Evolutionary conservation across 2,113 vertebrate genomes (phyloP), one percentile per base, ranked within the genome.

Genomic region (Zootoca vivipara): DNA sequence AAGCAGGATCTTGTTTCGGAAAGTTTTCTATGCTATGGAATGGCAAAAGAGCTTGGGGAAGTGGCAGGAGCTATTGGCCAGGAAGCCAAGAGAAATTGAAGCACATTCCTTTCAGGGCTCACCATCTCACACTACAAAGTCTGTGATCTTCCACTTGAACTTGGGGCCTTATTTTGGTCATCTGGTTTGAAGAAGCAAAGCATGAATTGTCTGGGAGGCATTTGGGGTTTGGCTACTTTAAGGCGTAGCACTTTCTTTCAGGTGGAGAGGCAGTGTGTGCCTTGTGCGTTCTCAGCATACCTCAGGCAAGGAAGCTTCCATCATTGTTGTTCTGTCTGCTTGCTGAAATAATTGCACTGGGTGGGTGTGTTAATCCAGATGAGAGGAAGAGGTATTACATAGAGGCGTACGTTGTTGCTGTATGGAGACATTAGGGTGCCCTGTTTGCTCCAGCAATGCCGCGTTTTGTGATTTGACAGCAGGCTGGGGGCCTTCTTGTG

Each of bases 301-400:
- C 87, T 75, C 1, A 1, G 93, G 73, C 92, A 78, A 64, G 13
- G 7, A 0, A 1, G 86, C 90, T 72, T 91, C 83, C 30, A 65
- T 58, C 46, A 78, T 6, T 22, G 7, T 28, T 42, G 80, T 83
- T 35, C 79, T 72, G 72, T 46, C 58, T 79, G 87, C 83, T 88
- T 85, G 67, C 83, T 40, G 78, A 24, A 91, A 91, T 90, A 84
- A 90, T 94, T 90, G 88, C 80, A 42, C 73, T 84, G 87, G 90
- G 87, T 77, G 91, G 64, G n/a, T 89, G 89, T 69, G 62, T 52
- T 86, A 52, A 92, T 93, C 46, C 82, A 78, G 92, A 0, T 52
- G 0, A 5, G 89, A 89, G 89, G 80, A 90, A 89, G 2, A 78
- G 87, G 85, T 81, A 9, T 83, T 90, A 62, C 87, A n/a, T 40